phyloP scores from a whole-genome alignment of 2,113 vertebrate species.

The Apodemus speciosus region DNA sequence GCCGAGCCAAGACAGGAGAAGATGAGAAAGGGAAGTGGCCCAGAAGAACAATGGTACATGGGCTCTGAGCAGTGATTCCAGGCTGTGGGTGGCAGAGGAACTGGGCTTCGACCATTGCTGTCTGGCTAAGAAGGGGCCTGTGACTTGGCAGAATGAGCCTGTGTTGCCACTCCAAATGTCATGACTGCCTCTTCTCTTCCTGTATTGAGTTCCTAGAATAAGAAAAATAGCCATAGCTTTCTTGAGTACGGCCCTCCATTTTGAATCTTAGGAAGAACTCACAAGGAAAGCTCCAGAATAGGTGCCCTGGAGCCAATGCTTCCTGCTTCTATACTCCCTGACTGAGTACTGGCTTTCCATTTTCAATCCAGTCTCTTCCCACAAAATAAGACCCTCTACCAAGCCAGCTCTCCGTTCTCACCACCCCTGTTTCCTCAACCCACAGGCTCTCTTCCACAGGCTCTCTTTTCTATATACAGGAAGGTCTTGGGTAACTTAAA shows the following conservation, averaged over 20 bases:
- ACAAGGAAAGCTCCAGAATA: background rate
- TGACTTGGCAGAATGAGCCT: background rate
- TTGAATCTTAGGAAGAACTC: background rate
- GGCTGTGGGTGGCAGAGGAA: background rate
- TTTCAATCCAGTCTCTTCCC: background rate
- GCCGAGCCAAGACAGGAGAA: background rate
- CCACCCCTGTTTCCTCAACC: background rate
- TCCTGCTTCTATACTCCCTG: background rate
- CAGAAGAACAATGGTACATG: background rate
- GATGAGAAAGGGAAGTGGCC: rapidly evolving
- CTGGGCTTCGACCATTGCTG: rapidly evolving
- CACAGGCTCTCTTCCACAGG: background rate
- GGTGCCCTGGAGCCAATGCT: rapidly evolving
- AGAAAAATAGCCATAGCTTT: background rate
- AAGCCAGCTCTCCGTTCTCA: background rate
- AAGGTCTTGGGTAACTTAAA: background rate
- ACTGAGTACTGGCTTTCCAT: background rate
- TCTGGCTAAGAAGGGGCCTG: rapidly evolving
- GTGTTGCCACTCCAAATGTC: background rate
- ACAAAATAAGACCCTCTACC: background rate
- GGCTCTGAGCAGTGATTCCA: rapidly evolving
- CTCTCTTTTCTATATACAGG: background rate
- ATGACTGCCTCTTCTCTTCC: rapidly evolving
- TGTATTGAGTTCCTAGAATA: background rate
- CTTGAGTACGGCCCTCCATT: background rate